Evolutionary conservation across 2,888 invertebrate species (phyloP).

Genomic region (Tryphoninae sp.): DNA sequence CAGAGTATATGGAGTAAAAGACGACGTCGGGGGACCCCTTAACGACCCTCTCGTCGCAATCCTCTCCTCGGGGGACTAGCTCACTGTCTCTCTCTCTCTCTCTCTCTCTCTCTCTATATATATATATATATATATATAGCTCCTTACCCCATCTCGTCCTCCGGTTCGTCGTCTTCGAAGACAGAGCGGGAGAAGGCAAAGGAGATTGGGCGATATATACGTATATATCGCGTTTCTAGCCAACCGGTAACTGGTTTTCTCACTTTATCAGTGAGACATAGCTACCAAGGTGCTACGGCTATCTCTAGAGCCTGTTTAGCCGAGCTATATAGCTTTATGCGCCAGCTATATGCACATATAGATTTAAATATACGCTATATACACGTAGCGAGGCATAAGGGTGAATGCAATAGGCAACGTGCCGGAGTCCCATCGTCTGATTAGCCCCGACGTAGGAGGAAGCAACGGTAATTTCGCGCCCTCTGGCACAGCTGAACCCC

Average conservation of each 20-base stretch:
- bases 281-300: slow-evolving; percentile 40
- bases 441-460: slow-evolving; percentile 77
- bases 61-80: slow-evolving; percentile 23
- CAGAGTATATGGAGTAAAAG: slow-evolving; percentile 1
- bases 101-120: too few species aligned
- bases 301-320: slow-evolving; percentile 49
- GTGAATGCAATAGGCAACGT: slow-evolving; percentile 26
- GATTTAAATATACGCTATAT: slow-evolving; percentile 1
- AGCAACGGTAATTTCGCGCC: slow-evolving; percentile 78
- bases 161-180: slow-evolving; percentile 9
- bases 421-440: slow-evolving; percentile 72
- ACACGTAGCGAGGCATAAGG: slow-evolving; percentile 5
- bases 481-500: slow-evolving; percentile 73
- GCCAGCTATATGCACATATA: not conserved
- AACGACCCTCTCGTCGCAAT: slow-evolving; percentile 53
- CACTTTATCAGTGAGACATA: slow-evolving; percentile 58
- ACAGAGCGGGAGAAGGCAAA: not conserved
- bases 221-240: slow-evolving; percentile 18
- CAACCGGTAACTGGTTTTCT: slow-evolving; percentile 62
- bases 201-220: not conserved
- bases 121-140: not conserved
- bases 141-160: not conserved
- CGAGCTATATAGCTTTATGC: slow-evolving; percentile 7
- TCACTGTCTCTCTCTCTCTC: too few species aligned
- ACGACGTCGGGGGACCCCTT: slow-evolving; percentile 40